Evolutionary conservation across 53 echinoderm and acorn worm genomes (phyloP), one percentile per base, ranked within the genome.

Genomic region (Henricia sp.): DNA sequence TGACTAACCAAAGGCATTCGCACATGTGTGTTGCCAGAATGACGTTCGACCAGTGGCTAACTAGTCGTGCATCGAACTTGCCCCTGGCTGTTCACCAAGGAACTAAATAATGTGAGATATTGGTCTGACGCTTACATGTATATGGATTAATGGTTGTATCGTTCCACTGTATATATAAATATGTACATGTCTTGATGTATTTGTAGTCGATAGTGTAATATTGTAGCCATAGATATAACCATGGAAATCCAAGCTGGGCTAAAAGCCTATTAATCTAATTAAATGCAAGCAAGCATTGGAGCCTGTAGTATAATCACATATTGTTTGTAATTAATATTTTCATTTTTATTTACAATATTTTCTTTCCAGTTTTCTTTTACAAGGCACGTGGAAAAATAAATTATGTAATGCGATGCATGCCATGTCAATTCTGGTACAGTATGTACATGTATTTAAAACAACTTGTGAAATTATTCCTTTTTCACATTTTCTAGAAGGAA

Each of bases 391-490:
- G 34, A 64, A 64, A 80, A 80, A 63, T 80, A 80, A 80, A 80
- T 80, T 62, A 80, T 80, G 80, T 80, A 80, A 80, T 80, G 80
- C 80, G 63, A 80, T 80, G 80, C 80, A 80, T 80, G 80, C 80
- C 80, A 80, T 37, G 50, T 50, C 46, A n/a, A n/a, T n/a, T n/a
- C n/a, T n/a, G n/a, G n/a, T n/a, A n/a, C n/a, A n/a, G n/a, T n/a
- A n/a, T n/a, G n/a, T n/a, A n/a, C n/a, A n/a, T n/a, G n/a, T n/a
- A n/a, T n/a, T n/a, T n/a, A n/a, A n/a, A n/a, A n/a, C n/a, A n/a
- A n/a, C n/a, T n/a, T n/a, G n/a, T n/a, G n/a, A n/a, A n/a, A n/a
- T n/a, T n/a, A n/a, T n/a, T n/a, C n/a, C n/a, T n/a, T n/a, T n/a
- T n/a, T n/a, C n/a, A n/a, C n/a, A n/a, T n/a, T n/a, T n/a, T n/a